phyloP scores from a whole-genome alignment of 2,797 vertebrate species.

The Myioborus melanocephalus region DNA sequence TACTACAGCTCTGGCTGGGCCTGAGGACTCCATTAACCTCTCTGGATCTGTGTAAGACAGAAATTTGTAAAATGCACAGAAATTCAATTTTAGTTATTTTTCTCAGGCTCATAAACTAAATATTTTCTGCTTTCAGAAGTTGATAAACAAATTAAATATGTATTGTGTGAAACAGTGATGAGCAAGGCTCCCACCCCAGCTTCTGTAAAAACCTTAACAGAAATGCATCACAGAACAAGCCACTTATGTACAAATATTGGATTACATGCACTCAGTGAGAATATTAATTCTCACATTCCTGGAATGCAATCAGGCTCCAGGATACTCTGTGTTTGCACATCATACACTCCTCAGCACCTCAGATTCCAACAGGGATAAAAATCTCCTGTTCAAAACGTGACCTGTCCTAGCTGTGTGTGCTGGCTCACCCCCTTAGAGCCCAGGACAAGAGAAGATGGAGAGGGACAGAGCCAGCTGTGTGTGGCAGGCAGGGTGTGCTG shows the following conservation, averaged over 20 bases:
- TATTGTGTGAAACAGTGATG: neutral
- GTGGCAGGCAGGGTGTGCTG: neutral
- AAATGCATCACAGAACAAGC: neutral
- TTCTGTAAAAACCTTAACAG: neutral
- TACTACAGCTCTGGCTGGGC: neutral
- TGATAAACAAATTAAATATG: neutral
- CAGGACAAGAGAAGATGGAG: neutral
- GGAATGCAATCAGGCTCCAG: neutral
- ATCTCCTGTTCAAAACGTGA: neutral
- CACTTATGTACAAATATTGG: neutral
- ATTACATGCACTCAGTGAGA: neutral
- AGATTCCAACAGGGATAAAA: neutral
- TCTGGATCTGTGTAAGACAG: neutral
- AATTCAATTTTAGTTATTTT: neutral
- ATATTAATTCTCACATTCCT: neutral
- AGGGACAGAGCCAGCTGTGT: neutral
- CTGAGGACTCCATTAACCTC: constrained; percentile 6
- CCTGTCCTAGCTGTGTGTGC: neutral
- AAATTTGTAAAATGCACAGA: neutral
- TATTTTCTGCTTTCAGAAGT: neutral
- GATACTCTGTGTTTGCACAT: neutral
- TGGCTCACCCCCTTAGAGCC: fast-evolving
- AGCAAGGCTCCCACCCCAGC: neutral
- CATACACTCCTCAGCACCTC: neutral
- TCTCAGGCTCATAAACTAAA: neutral